Conservation (phyloP, 2,888 invertebrate species). For the Callosobruchus maculatus region DNA sequence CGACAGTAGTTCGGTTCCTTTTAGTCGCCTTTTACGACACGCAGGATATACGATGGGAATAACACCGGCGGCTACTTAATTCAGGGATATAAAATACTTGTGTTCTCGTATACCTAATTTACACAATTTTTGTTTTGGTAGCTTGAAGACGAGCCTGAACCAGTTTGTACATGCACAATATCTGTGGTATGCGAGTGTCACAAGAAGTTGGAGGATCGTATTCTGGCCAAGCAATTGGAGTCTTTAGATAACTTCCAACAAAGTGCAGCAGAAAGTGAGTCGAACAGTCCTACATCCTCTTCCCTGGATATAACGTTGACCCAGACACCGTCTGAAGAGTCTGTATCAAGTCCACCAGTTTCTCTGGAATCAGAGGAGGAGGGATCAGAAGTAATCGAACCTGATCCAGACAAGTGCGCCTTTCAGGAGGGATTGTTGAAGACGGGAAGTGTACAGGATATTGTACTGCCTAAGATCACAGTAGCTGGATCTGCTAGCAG, state of each 20-base stretch:
- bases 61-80: too few species aligned
- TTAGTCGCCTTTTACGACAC: too few species aligned
- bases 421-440: constrained; percentile 4
- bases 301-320: not conserved
- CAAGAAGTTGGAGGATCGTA: not conserved
- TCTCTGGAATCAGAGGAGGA: not conserved
- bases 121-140: not conserved
- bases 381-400: not conserved
- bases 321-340: not conserved
- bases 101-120: not conserved
- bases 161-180: not conserved
- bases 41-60: too few species aligned
- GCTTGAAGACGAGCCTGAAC: not conserved
- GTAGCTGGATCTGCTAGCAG: not conserved
- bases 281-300: not conserved
- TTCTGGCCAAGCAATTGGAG: not conserved
- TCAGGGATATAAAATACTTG: too few species aligned
- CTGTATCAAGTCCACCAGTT: not conserved
- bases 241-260: not conserved
- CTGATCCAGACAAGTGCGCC: constrained; percentile 1
- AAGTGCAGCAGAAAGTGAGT: not conserved
- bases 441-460: not conserved
- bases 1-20: too few species aligned
- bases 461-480: constrained; percentile 7
- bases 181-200: not conserved